A percentile compares a stretch with the other conserved stretches of the same genome.
Evolutionary conservation across 2,888 invertebrate species (phyloP).

Genomic region (Metopia argyrocephala): DNA sequence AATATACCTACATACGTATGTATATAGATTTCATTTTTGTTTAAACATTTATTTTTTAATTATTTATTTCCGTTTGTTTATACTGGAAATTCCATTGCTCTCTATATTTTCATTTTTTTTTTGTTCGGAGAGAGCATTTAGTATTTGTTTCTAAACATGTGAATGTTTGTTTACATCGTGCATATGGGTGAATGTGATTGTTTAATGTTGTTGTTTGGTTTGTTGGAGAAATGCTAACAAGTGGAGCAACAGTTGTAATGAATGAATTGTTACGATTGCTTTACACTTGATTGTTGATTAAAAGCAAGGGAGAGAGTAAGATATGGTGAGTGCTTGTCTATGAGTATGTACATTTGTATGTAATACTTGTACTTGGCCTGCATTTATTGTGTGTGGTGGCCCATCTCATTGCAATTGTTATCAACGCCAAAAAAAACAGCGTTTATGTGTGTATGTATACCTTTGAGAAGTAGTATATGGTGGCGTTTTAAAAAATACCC

Average conservation of each 20-base stretch:
- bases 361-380: slow-evolving; percentile 23
- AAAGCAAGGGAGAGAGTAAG: neutral
- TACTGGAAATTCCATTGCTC: slow-evolving; percentile 5
- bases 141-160: neutral
- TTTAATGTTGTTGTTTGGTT: slow-evolving; percentile 21
- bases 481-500: too few relatives aligned
- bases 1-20: too few relatives aligned
- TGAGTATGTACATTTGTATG: too few relatives aligned
- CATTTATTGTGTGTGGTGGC: neutral
- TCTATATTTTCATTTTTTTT: neutral
- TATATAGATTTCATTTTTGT: neutral
- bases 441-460: too few relatives aligned
- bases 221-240: slow-evolving; percentile 71
- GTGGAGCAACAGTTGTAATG: slow-evolving; percentile 76
- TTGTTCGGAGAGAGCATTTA: neutral
- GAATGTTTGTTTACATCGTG: neutral
- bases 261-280: slow-evolving; percentile 65
- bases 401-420: too few relatives aligned
- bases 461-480: too few relatives aligned
- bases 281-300: slow-evolving; percentile 24
- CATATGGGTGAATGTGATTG: neutral
- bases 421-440: too few relatives aligned
- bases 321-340: neutral
- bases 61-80: neutral
- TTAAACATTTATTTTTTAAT: neutral